Base-by-base conservation (phyloP, 2,888 invertebrate species). In the Cepaea hortensis region DNA sequence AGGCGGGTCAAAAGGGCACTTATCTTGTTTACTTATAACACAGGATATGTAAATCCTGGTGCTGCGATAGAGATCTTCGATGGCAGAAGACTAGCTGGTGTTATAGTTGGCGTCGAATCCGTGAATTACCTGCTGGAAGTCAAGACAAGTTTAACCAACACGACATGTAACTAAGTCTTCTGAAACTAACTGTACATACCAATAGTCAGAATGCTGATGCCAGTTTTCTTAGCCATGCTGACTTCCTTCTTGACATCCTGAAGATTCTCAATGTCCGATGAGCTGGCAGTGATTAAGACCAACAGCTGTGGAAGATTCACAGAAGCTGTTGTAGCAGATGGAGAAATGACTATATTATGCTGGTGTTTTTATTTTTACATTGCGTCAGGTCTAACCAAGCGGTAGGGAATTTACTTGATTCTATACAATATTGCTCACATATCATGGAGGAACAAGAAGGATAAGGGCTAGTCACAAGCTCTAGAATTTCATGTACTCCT, bases 201-300 rank as follows among this genome's bases (percentile, higher is more conserved):
- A 6, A 93, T 90, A 6, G 90, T 91, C 80, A 93, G 89, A 85
- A 93, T 88, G 18, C 91, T 87, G 23, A 93, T 90, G 35, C 92
- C 93, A 1, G 91, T 90, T 72, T 90, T 88, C 1, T 89, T 85
- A 0, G 92, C 91, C 86, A 89, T 90, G 15, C 87, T 86, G 0
- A 93, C 92, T 81, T 93, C 90, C 68, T 90, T 89, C 88, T 90
- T 90, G 3, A 91, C 90, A 18, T 85, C 68, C 55, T 85, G 88
- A 5, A 86, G 76, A 77, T 89, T 90, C 23, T 89, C 65, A 80
- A 91, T 90, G 55, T 86, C 87, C 4, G 91, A 88, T n/a, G 90
- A 89, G 81, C 91, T 91, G 81, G 90, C 91, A 0, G 93, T 91
- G 18, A 93, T 87, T 1, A 93, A 86, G 23, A 93, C 90, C 3